These are phyloP conservation scores for Margarornis squamiger DNA, from an alignment of 2,797 vertebrate species.

Conservation along the genomic window DNA sequence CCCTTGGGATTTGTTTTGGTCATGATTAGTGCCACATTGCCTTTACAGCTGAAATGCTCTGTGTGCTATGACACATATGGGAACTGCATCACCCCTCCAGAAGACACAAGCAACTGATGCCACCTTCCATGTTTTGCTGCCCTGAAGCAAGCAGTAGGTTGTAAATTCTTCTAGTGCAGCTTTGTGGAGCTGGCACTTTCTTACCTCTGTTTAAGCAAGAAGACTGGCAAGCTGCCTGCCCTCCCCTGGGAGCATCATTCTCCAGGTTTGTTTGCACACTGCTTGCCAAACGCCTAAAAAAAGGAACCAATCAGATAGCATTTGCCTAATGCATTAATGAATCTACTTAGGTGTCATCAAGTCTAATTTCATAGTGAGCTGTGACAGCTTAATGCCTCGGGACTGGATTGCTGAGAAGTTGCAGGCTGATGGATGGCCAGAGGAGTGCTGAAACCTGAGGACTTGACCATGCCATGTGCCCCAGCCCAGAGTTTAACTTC, in stretches of 20 bases:
- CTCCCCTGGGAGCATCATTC: not conserved
- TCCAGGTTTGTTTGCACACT: constrained; percentile 19
- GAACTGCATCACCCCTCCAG: not conserved
- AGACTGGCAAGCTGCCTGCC: not conserved
- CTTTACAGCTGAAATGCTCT: not conserved
- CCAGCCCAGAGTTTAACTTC: not conserved
- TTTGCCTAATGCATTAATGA: constrained; percentile 48
- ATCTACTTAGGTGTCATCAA: constrained; percentile 41
- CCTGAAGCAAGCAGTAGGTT: not conserved
- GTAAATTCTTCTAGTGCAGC: not conserved
- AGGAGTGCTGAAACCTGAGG: not conserved
- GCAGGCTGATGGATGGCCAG: not conserved
- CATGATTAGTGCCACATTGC: not conserved
- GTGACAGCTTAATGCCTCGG: not conserved
- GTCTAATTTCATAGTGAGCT: constrained; percentile 23
- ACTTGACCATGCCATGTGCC: not conserved
- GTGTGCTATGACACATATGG: not conserved
- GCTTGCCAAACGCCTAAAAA: constrained; percentile 28
- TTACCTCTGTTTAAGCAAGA: not conserved
- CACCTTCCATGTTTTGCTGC: not conserved
- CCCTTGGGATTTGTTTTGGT: not conserved
- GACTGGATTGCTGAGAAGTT: not conserved
- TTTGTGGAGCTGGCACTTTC: not conserved
- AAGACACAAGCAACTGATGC: not conserved
- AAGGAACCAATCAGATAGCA: constrained; percentile 30